phyloP scores from a whole-genome alignment of 2,888 invertebrate genomes.

The Coremacera marginata region DNA sequence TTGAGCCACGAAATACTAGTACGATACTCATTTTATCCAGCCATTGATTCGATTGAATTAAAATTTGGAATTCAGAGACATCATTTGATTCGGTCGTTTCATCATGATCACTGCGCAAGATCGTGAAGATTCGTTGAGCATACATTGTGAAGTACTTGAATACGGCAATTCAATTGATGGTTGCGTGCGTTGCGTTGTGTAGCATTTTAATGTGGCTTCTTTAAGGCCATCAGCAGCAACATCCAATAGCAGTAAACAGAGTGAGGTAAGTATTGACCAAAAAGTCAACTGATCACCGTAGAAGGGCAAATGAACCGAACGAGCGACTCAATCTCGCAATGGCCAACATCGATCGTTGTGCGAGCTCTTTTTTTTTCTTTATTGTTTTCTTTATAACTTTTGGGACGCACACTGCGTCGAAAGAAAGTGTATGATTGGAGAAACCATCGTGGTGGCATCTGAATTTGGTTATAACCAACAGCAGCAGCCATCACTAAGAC shows the following conservation, averaged over 20 bases:
- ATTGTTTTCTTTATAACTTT: background rate
- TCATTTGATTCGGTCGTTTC: conserved; percentile 28
- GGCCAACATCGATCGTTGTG: conserved; percentile 12
- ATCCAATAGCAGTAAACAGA: conserved; percentile 12
- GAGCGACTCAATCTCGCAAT: conserved; percentile 25
- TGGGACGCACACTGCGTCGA: conserved; percentile 6
- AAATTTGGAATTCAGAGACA: conserved; percentile 30
- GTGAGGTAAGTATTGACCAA: background rate
- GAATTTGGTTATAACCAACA: conserved; percentile 27
- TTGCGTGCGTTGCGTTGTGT: conserved; percentile 26
- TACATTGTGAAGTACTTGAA: background rate
- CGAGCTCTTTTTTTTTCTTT: conserved; percentile 1
- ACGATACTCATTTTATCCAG: background rate
- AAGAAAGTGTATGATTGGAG: conserved; percentile 29
- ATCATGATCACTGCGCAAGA: conserved; percentile 32
- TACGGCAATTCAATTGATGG: conserved; percentile 32
- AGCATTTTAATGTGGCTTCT: conserved; percentile 33
- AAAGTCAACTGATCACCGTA: conserved; percentile 23
- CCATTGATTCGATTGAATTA: background rate
- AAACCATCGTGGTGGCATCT: conserved; percentile 22
- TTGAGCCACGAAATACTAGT: background rate
- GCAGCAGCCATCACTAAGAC: conserved; percentile 10
- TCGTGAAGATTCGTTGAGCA: conserved; percentile 25
- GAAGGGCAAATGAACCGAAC: conserved; percentile 29
- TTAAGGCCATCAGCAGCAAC: conserved; percentile 29